A percentile compares a stretch with the other conserved stretches of the same genome.
These are phyloP conservation scores for Anabas testudineus DNA, from an alignment of 2,797 vertebrate species.

Conservation along the genomic window DNA sequence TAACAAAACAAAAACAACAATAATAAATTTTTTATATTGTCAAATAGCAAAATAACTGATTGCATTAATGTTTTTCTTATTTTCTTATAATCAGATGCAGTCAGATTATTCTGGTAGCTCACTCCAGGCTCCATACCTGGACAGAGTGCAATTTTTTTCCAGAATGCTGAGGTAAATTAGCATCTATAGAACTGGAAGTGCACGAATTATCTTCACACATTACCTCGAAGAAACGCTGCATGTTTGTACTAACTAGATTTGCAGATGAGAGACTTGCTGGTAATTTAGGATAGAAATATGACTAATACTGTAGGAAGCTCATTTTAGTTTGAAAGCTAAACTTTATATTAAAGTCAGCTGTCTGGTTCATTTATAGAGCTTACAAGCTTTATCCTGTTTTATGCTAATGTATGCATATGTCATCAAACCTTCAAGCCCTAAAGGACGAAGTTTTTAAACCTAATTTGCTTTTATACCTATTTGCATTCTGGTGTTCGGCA, in stretches of 20 bases:
- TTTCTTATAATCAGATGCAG: not conserved
- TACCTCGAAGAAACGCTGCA: too few relatives aligned
- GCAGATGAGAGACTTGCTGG: not conserved
- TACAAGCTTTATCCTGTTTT: slow-evolving; percentile 13
- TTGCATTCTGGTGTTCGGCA: not conserved
- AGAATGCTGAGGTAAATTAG: not conserved
- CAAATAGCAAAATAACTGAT: too few relatives aligned
- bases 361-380: slow-evolving; percentile 9
- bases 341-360: slow-evolving; percentile 12
- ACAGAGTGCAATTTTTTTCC: not conserved
- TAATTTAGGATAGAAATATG: not conserved
- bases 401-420: slow-evolving; percentile 29
- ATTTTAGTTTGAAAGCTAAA: not conserved
- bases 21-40: not conserved
- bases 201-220: too few relatives aligned
- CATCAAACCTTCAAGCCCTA: not conserved
- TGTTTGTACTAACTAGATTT: not conserved
- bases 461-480: slow-evolving; percentile 8
- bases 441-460: slow-evolving; percentile 8
- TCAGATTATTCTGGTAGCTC: not conserved
- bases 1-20: too few relatives aligned
- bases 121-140: too few relatives aligned
- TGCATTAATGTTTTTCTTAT: not conserved
- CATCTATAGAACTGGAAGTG: too few relatives aligned
- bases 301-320: not conserved